Percentiles rank a stretch among this genome's conserved stretches.
These are phyloP conservation scores for Pipa parva DNA, from an alignment of 2,113 vertebrate genomes.

Conservation along the genomic window DNA sequence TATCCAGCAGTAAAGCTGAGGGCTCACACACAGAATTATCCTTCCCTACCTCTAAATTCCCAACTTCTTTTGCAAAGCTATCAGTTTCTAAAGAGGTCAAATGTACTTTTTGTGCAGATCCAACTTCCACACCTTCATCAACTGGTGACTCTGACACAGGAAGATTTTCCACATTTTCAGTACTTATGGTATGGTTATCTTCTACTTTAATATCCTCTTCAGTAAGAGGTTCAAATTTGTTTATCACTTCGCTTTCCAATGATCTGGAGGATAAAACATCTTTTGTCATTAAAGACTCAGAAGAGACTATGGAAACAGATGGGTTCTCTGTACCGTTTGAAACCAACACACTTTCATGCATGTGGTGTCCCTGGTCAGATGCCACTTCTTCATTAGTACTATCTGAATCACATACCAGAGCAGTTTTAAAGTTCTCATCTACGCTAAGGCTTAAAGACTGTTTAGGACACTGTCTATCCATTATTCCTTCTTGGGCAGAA, in stretches of 20 bases:
- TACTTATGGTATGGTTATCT: not conserved
- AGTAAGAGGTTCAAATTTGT: conserved; percentile 46
- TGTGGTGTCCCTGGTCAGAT: conserved; percentile 35
- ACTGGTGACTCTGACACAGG: not conserved
- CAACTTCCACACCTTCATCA: conserved; percentile 23
- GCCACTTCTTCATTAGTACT: not conserved
- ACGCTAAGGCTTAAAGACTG: not conserved
- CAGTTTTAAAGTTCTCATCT: not conserved
- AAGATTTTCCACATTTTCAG: not conserved
- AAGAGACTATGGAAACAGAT: conserved; percentile 4
- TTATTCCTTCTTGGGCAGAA: not conserved
- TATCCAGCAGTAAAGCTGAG: conserved; percentile 10
- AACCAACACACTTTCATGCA: conserved; percentile 35
- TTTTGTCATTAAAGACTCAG: conserved; percentile 60
- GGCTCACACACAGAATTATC: conserved; percentile 28
- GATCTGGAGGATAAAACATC: conserved; percentile 69
- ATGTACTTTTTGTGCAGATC: conserved; percentile 25
- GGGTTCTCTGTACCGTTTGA: conserved; percentile 38
- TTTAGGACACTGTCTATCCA: not conserved
- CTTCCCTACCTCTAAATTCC: conserved; percentile 8
- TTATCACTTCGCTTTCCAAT: conserved; percentile 51
- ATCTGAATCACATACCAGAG: not conserved
- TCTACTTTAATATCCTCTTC: not conserved
- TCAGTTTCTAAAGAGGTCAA: conserved; percentile 34
- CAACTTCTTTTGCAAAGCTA: not conserved